A percentile compares a stretch with the other conserved stretches of the same genome.
phyloP scores from a whole-genome alignment of 2,113 vertebrate species.

The Seriola dumerili region DNA sequence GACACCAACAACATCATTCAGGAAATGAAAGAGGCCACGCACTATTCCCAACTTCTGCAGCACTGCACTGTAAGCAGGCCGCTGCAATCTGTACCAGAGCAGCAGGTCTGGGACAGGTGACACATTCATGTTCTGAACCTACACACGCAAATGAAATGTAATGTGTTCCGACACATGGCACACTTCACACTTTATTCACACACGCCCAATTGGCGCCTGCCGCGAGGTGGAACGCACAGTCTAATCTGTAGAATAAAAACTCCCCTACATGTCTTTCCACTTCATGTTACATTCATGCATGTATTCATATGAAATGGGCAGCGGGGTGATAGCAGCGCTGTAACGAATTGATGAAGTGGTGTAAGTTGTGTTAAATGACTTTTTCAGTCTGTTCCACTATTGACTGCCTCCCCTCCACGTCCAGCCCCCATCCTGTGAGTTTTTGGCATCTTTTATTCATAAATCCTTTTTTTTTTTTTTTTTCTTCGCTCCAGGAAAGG shows the following conservation, averaged over 20 bases:
- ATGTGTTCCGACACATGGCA: background rate
- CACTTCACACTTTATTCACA: slow-evolving; percentile 13
- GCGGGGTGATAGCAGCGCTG: background rate
- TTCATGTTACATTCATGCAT: slow-evolving; percentile 54
- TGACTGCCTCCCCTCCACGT: background rate
- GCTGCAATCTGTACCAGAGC: background rate
- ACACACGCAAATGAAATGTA: background rate
- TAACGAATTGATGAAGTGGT: slow-evolving; percentile 49
- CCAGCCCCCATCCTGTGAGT: background rate
- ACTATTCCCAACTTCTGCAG: background rate
- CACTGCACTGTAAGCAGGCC: too few relatives aligned
- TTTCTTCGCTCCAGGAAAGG: background rate
- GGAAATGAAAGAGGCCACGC: background rate
- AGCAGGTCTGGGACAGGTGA: background rate
- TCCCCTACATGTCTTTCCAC: background rate
- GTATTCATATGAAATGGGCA: slow-evolving; percentile 9
- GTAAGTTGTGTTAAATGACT: slow-evolving; percentile 35
- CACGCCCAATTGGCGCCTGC: background rate
- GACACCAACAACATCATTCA: background rate
- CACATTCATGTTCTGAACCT: background rate
- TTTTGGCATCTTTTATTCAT: background rate
- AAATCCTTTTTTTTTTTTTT: background rate
- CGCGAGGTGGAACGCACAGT: background rate
- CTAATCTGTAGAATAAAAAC: background rate
- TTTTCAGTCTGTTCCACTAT: slow-evolving; percentile 14